Percentiles rank a stretch among this genome's conserved stretches.
Conservation (phyloP, 2,113 vertebrate species). For the Brachionichthys hirsutus region DNA sequence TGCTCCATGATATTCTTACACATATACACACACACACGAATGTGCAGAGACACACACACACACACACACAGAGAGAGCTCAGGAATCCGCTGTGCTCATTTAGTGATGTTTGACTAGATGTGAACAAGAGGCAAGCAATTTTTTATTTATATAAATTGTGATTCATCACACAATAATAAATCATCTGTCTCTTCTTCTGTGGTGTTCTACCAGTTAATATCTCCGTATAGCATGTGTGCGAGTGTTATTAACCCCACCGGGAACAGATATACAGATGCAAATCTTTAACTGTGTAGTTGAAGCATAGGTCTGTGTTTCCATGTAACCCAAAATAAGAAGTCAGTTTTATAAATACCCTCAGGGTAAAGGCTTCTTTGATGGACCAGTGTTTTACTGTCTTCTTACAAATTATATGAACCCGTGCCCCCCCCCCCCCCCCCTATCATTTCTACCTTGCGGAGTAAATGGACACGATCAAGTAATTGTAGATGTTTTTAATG, state of each 20-base stretch:
- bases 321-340: too few species aligned
- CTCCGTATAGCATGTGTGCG: too few species aligned
- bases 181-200: neutral
- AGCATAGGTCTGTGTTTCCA: too few species aligned
- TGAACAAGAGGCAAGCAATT: constrained; percentile 32
- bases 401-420: too few species aligned
- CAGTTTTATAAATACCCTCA: too few species aligned
- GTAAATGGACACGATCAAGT: too few species aligned
- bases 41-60: neutral
- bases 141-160: constrained; percentile 36
- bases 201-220: constrained; percentile 5
- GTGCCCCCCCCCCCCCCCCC: too few species aligned
- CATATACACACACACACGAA: constrained; percentile 5
- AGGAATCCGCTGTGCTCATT: constrained; percentile 45
- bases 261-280: too few species aligned
- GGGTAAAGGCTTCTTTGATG: neutral
- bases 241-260: too few species aligned
- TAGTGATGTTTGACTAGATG: constrained; percentile 32
- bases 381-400: neutral
- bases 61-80: constrained; percentile 20
- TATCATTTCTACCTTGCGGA: too few species aligned
- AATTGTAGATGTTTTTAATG: neutral
- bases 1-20: constrained; percentile 13
- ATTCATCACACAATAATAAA: constrained; percentile 5
- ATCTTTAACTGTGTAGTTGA: too few species aligned